Base-by-base conservation (phyloP, 2,113 vertebrate genomes). In the Toxostoma redivivum region DNA sequence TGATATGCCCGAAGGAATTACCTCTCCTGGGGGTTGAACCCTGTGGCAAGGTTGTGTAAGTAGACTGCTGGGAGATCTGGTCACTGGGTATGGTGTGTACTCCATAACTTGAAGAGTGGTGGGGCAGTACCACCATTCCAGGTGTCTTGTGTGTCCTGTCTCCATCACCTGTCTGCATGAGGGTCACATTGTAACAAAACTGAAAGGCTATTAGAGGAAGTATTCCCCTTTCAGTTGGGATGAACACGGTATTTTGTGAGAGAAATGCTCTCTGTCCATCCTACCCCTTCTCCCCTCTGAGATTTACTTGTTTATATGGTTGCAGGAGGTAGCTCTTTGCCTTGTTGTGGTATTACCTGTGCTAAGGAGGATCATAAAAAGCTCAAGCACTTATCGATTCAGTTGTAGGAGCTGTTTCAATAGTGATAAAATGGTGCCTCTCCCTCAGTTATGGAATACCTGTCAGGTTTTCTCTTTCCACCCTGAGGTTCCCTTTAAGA, bases 381-480 rank as follows among this genome's bases (percentile, higher is more conserved):
- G 65, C 77, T 92, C 83, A 53, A 76, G 12, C 37, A 24, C 18
- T 78, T 81, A 78, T 2, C 56, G 91, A 74, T 89, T 92, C 69
- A 64, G 15, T 53, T 78, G 65, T 35, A 28, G 69, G 69, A 94
- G 78, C 61, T 7, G 5, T 91, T 90, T 92, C 48, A 67, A 56
- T 73, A 81, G 89, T 40, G 86, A 76, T 79, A 91, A 95, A 94
- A 76, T 38, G 11, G 54, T 50, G 67, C 37, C 90, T 79, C 65
- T 91, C 30, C 64, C 44, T 74, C 69, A 42, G 69, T 78, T 96
- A n/a, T 24, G 53, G 35, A 87, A 85, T 88, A 79, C 31, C 56
- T 81, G 25, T 85, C 42, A 44, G 3, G 0, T 84, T 91, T 81
- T 91, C 69, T 74, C 67, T 81, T 93, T 82, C 53, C 31, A 44